Conservation (phyloP, 1,140 invertebrate species). For the Pristionchus pacificus region DNA sequence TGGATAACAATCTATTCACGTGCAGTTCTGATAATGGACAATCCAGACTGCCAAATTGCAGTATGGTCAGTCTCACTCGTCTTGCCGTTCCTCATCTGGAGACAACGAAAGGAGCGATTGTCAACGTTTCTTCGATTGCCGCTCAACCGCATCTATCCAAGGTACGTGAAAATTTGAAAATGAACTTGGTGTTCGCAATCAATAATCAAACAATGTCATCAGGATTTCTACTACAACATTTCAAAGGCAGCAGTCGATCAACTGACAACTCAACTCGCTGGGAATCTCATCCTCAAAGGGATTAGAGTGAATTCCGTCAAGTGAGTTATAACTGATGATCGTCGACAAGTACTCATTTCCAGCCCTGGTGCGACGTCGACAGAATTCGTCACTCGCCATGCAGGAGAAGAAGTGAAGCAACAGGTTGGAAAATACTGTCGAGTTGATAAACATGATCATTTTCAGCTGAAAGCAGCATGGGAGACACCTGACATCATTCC, state of each 20-base stretch:
- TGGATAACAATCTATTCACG: neutral
- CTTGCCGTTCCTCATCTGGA: conserved; percentile 31
- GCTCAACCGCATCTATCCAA: conserved; percentile 7
- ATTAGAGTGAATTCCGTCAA: conserved; percentile 34
- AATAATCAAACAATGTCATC: neutral
- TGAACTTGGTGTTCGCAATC: neutral
- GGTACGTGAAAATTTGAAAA: neutral
- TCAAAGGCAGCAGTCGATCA: conserved; percentile 67
- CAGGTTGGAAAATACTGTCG: too few species aligned
- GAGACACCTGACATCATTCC: too few species aligned
- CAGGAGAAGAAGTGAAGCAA: too few species aligned
- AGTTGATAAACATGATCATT: too few species aligned
- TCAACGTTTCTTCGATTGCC: conserved; percentile 33
- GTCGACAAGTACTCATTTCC: too few species aligned
- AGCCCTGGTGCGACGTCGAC: too few species aligned
- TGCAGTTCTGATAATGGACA: neutral
- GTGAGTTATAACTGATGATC: conserved; percentile 9
- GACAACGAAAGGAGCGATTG: conserved; percentile 39
- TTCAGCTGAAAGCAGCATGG: too few species aligned
- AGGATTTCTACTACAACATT: conserved; percentile 66
- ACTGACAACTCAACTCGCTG: conserved; percentile 70
- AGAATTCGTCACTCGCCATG: too few species aligned
- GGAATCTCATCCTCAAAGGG: conserved; percentile 74
- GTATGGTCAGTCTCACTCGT: conserved; percentile 30
- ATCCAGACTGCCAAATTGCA: conserved; percentile 7